A percentile compares a stretch with the other conserved stretches of the same genome.
Evolutionary conservation across 53 echinoderm and acorn worm genomes (phyloP).

Genomic region (Arbacia lixula): DNA sequence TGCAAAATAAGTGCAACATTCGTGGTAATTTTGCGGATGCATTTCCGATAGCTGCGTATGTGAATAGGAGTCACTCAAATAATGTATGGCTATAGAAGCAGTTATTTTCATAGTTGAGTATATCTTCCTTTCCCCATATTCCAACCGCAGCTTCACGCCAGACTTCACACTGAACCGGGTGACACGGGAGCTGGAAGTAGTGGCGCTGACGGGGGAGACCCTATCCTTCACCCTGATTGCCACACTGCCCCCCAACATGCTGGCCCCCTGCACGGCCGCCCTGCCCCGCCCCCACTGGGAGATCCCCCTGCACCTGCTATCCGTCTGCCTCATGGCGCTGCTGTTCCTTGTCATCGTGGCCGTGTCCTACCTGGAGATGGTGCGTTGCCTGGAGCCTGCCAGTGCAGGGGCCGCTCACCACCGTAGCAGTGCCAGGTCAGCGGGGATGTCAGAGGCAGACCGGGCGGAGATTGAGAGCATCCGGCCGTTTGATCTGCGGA

Average conservation of each 20-base stretch:
- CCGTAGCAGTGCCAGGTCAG: not conserved
- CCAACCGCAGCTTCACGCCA: slow-evolving; percentile 81
- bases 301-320: slow-evolving; percentile 80
- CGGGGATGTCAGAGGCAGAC: slow-evolving; percentile 31
- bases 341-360: slow-evolving; percentile 94
- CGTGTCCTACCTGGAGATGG: slow-evolving; percentile 91
- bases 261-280: slow-evolving; percentile 86
- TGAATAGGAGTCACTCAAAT: too few relatives aligned
- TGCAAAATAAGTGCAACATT: too few relatives aligned
- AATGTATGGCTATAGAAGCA: too few relatives aligned
- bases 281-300: slow-evolving; percentile 96
- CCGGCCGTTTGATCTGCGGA: slow-evolving; percentile 86
- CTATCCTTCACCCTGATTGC: slow-evolving; percentile 95
- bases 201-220: slow-evolving; percentile 76
- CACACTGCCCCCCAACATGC: slow-evolving; percentile 91
- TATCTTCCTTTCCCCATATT: not conserved
- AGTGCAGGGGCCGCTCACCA: not conserved
- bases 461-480: slow-evolving; percentile 68
- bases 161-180: slow-evolving; percentile 93
- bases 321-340: slow-evolving; percentile 83
- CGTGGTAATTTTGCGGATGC: too few relatives aligned
- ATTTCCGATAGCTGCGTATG: too few relatives aligned
- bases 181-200: slow-evolving; percentile 80
- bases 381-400: slow-evolving; percentile 79
- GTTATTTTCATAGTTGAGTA: too few relatives aligned